A percentile compares a stretch with the other conserved stretches of the same genome.
phyloP scores from a whole-genome alignment of 2,113 vertebrate species.

The Spea multiplicata region DNA sequence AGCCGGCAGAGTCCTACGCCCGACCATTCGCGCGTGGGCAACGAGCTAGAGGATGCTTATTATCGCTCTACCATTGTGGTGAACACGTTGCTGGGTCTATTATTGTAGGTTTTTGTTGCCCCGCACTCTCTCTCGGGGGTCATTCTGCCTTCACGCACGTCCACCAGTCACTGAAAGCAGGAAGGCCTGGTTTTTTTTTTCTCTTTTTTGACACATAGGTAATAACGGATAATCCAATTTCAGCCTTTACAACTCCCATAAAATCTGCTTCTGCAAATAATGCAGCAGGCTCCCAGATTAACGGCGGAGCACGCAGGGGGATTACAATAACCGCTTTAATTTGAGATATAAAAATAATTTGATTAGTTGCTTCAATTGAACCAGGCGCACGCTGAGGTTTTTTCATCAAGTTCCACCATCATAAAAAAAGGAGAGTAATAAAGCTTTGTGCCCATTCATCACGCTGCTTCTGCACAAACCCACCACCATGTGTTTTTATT shows the following conservation, averaged over 20 bases:
- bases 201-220: neutral
- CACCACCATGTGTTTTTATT: slow-evolving; percentile 11
- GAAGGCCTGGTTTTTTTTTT: neutral
- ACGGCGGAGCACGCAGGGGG: slow-evolving; percentile 9
- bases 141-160: no score
- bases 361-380: slow-evolving; percentile 39
- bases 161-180: no score
- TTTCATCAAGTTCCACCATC: slow-evolving; percentile 23
- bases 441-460: neutral
- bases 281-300: slow-evolving; percentile 19
- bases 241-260: slow-evolving; percentile 39
- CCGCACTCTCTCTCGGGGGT: no score
- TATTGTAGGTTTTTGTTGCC: no score
- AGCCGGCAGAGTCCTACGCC: no score
- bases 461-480: neutral
- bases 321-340: slow-evolving; percentile 37
- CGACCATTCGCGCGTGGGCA: no score
- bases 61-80: no score
- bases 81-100: no score
- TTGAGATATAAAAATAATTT: slow-evolving; percentile 44
- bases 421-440: slow-evolving; percentile 28
- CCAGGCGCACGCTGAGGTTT: slow-evolving; percentile 3
- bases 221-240: slow-evolving; percentile 45
- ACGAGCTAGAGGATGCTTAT: no score
- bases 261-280: slow-evolving; percentile 28